phyloP scores from a whole-genome alignment of 2,113 vertebrate species.

The Semicossyphus pulcher region DNA sequence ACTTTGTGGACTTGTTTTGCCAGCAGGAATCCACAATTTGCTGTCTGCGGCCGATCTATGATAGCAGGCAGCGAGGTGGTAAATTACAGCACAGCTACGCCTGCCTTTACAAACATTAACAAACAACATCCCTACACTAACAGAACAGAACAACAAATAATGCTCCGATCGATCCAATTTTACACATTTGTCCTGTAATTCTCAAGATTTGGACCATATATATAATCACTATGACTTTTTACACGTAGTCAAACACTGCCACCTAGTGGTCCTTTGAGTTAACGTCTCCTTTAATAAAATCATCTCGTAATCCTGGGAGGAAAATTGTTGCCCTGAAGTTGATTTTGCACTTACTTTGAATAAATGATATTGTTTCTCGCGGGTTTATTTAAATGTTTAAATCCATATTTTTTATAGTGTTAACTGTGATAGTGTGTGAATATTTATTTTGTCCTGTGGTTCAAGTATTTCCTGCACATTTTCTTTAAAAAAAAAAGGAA shows the following conservation, averaged over 20 bases:
- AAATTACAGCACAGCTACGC: conserved; percentile 56
- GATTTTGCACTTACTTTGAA: conserved; percentile 50
- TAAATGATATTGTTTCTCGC: conserved; percentile 43
- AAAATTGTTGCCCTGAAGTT: conserved; percentile 15
- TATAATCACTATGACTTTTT: conserved; percentile 23
- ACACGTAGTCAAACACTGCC: conserved; percentile 77
- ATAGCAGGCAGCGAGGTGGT: conserved; percentile 57
- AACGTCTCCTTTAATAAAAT: conserved; percentile 6
- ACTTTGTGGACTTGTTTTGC: conserved; percentile 49
- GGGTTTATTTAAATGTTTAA: conserved; percentile 58
- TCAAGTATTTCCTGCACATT: conserved; percentile 66
- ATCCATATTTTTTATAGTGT: conserved; percentile 53
- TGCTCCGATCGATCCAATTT: conserved; percentile 62
- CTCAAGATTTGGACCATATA: conserved; percentile 35
- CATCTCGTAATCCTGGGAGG: background rate
- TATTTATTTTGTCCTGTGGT: conserved; percentile 70
- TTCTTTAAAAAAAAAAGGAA: conserved; percentile 55
- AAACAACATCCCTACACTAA: conserved; percentile 62
- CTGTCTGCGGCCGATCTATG: conserved; percentile 32
- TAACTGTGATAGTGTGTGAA: conserved; percentile 63
- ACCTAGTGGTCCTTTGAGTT: conserved; percentile 72
- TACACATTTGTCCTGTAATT: conserved; percentile 62
- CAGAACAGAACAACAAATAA: conserved; percentile 60
- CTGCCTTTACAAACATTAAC: conserved; percentile 62
- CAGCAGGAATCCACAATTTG: conserved; percentile 42